A percentile compares a stretch with the other conserved stretches of the same genome.
phyloP scores from a whole-genome alignment of 2,113 vertebrate genomes.

The Oenanthe oenanthe region DNA sequence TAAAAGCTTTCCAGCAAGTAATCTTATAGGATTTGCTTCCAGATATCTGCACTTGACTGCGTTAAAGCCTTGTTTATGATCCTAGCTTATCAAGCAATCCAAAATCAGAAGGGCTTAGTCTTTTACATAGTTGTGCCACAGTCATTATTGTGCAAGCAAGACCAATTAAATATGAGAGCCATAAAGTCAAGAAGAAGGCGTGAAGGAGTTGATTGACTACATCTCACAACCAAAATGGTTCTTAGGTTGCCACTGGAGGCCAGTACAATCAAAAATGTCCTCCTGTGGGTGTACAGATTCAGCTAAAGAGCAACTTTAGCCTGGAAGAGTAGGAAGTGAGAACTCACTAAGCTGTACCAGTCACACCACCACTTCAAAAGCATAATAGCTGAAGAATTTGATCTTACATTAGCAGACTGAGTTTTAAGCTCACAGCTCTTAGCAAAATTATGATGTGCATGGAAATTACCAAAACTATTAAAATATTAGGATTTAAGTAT shows the following conservation, averaged over 20 bases:
- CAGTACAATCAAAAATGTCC: not conserved
- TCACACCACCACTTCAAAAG: not conserved
- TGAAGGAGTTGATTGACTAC: not conserved
- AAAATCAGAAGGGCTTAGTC: conserved; percentile 2
- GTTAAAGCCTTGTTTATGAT: not conserved
- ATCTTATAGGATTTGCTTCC: conserved; percentile 24
- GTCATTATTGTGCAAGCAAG: not conserved
- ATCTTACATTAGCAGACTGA: not conserved
- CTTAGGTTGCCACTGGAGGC: not conserved
- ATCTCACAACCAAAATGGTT: not conserved
- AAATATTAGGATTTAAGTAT: not conserved
- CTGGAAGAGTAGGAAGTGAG: not conserved
- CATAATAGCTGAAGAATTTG: not conserved
- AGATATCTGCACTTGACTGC: not conserved
- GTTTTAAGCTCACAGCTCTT: not conserved
- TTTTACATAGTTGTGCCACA: not conserved
- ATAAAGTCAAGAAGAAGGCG: not conserved
- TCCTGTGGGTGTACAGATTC: not conserved
- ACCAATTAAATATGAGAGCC: not conserved
- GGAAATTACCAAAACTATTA: not conserved
- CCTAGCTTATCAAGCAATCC: not conserved
- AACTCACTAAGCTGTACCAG: not conserved
- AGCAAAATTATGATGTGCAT: not conserved
- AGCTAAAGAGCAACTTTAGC: not conserved
- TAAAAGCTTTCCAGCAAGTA: conserved; percentile 38